Conservation (phyloP, 2,113 vertebrate species). For the Spea multiplicata region DNA sequence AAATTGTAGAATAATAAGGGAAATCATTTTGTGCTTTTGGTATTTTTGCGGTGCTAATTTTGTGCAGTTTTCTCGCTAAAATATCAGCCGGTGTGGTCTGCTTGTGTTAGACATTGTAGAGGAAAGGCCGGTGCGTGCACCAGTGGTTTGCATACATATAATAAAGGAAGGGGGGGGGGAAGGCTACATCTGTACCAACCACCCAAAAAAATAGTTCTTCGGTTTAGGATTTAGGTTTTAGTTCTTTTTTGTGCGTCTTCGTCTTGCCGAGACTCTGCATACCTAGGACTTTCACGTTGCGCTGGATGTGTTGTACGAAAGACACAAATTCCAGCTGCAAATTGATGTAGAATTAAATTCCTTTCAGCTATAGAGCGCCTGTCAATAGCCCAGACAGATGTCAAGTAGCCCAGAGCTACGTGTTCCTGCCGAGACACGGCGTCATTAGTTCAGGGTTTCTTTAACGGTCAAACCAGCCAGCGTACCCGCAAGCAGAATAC, state of each 20-base stretch:
- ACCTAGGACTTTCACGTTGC: not conserved
- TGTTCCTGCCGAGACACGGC: not conserved
- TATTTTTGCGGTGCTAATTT: not conserved
- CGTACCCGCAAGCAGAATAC: not conserved
- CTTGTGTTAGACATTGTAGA: no score
- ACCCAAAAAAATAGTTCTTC: no score
- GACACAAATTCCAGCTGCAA: not conserved
- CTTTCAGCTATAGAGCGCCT: not conserved
- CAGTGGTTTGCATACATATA: no score
- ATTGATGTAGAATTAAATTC: not conserved
- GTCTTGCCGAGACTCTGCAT: not conserved
- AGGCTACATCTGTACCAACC: no score
- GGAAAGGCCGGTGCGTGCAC: no score
- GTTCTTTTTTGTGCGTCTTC: no score
- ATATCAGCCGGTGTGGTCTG: not conserved
- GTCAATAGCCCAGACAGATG: not conserved
- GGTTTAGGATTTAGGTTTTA: no score
- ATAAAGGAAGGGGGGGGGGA: no score
- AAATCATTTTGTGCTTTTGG: no score
- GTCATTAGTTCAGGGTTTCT: not conserved
- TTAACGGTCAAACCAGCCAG: not conserved
- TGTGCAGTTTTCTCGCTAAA: not conserved
- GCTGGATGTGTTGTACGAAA: not conserved
- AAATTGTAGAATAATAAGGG: no score
- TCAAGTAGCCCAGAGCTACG: not conserved